phyloP scores from a whole-genome alignment of 2,797 vertebrate genomes.

The Babyrousa celebensis region DNA sequence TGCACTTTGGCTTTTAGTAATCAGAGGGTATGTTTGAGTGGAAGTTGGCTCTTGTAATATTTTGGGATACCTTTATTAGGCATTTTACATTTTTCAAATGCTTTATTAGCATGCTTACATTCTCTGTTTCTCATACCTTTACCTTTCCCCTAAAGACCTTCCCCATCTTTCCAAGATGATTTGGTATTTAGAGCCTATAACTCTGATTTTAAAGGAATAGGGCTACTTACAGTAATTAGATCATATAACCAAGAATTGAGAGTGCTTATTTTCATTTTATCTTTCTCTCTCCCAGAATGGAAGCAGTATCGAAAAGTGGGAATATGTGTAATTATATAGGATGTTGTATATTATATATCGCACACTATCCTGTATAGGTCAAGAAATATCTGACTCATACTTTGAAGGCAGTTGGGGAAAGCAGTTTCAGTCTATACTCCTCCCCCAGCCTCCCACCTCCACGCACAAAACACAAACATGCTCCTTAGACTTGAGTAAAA shows the following conservation, averaged over 20 bases:
- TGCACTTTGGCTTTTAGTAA: not conserved
- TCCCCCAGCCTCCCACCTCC: not conserved
- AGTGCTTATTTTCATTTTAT: constrained; percentile 34
- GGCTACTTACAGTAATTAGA: constrained; percentile 36
- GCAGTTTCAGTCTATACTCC: not conserved
- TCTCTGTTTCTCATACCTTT: constrained; percentile 27
- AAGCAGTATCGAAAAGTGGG: not conserved
- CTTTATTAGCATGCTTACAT: not conserved
- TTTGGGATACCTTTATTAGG: constrained; percentile 61
- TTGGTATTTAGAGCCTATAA: constrained; percentile 41
- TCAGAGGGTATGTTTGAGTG: not conserved
- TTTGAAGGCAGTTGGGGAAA: not conserved
- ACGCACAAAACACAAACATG: not conserved
- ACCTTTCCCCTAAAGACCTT: constrained; percentile 28
- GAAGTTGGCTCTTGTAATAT: constrained; percentile 31
- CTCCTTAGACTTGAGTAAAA: not conserved
- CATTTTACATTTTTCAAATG: constrained; percentile 13
- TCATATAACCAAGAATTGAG: not conserved
- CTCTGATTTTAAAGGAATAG: constrained; percentile 44
- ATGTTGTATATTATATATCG: not conserved
- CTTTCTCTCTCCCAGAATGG: not conserved
- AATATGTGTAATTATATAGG: not conserved
- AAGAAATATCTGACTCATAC: not conserved
- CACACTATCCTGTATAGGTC: not conserved
- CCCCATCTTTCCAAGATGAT: not conserved